These are phyloP conservation scores for Micromys minutus DNA, from an alignment of 2,113 vertebrate species.

Conservation along the genomic window DNA sequence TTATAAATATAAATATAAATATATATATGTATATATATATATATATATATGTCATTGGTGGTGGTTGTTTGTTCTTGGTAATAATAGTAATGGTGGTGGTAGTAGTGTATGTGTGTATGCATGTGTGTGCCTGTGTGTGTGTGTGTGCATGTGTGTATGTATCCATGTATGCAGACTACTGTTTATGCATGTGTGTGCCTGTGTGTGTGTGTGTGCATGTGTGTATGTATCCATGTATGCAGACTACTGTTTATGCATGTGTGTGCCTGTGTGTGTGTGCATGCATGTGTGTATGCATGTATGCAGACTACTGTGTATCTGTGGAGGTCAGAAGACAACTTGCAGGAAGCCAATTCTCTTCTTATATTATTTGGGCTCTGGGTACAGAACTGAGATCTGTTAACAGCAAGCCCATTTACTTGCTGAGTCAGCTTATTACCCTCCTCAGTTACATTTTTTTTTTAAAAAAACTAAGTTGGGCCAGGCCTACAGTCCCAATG, in stretches of 20 bases:
- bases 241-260: too few relatives aligned
- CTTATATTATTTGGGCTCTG: not conserved
- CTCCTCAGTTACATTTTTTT: too few relatives aligned
- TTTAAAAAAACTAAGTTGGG: too few relatives aligned
- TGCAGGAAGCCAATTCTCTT: not conserved
- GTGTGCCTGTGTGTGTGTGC: not conserved
- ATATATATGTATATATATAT: too few relatives aligned
- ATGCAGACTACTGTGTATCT: not conserved
- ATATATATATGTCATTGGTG: not conserved
- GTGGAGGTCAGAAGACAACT: not conserved
- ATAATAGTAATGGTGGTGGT: not conserved
- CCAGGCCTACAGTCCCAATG: not conserved
- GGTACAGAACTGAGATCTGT: not conserved
- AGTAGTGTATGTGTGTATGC: not conserved
- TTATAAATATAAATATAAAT: too few relatives aligned
- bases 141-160: not conserved
- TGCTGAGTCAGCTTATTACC: not conserved
- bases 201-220: not conserved
- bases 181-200: not conserved
- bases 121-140: not conserved
- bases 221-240: not conserved
- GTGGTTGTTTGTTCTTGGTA: not conserved
- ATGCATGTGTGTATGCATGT: not conserved
- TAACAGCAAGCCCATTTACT: not conserved
- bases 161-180: not conserved